These are phyloP conservation scores for Caradrina kadenii DNA, from an alignment of 2,888 invertebrate species.

Conservation along the genomic window DNA sequence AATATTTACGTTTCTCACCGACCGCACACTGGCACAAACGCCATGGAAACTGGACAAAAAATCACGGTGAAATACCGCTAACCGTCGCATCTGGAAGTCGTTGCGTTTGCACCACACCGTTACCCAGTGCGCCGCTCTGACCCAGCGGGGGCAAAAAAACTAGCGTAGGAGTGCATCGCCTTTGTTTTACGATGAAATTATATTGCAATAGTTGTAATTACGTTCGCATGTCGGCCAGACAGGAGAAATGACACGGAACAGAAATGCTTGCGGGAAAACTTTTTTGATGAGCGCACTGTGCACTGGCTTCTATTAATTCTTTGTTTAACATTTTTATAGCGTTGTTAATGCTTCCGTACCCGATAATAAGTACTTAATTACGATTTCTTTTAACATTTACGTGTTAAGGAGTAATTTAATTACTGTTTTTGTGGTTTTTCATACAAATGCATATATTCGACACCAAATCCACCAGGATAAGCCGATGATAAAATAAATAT, in stretches of 20 bases:
- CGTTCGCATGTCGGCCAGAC: constrained; percentile 73
- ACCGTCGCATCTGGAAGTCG: constrained; percentile 86
- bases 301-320: constrained; percentile 40
- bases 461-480: constrained; percentile 82
- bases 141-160: constrained; percentile 76
- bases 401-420: background rate
- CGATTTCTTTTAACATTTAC: background rate
- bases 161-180: constrained; percentile 78
- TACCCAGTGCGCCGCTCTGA: constrained; percentile 75
- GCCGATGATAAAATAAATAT: constrained; percentile 87
- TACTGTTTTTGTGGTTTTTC: constrained; percentile 1
- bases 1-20: constrained; percentile 70
- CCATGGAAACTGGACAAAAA: constrained; percentile 78
- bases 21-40: constrained; percentile 70
- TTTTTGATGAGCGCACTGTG: constrained; percentile 57
- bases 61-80: constrained; percentile 85
- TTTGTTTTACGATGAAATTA: constrained; percentile 77
- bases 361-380: constrained; percentile 5
- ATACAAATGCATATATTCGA: constrained; percentile 63
- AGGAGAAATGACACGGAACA: constrained; percentile 76
- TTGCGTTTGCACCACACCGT: constrained; percentile 85
- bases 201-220: constrained; percentile 77
- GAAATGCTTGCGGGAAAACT: constrained; percentile 57
- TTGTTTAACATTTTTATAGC: constrained; percentile 39
- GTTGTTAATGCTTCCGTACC: constrained; percentile 31